Evolutionary conservation across 2,113 vertebrate species (phyloP).

Genomic region (Clarias batrachus): DNA sequence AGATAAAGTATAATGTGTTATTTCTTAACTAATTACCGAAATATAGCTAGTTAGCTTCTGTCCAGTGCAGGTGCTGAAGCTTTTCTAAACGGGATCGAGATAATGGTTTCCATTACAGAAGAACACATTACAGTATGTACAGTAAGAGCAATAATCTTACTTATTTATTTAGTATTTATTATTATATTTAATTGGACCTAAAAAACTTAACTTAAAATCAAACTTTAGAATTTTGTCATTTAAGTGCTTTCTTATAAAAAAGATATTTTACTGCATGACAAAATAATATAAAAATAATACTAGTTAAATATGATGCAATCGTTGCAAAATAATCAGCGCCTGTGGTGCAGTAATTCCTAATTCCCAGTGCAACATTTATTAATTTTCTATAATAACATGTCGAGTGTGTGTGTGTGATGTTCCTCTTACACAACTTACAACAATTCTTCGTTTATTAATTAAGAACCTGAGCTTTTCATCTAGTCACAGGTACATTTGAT

Average conservation of each 20-base stretch:
- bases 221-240: neutral
- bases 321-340: too few relatives aligned
- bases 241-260: neutral
- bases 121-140: neutral
- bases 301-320: neutral
- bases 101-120: neutral
- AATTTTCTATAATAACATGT: too few relatives aligned
- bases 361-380: too few relatives aligned
- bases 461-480: neutral
- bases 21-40: neutral
- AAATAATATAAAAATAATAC: too few relatives aligned
- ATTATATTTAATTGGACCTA: too few relatives aligned
- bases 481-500: neutral
- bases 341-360: too few relatives aligned
- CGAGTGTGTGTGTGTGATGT: neutral
- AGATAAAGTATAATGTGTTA: neutral
- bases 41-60: neutral
- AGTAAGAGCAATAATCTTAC: neutral
- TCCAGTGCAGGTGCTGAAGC: neutral
- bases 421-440: neutral
- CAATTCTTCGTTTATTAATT: too few relatives aligned
- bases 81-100: neutral
- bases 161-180: too few relatives aligned
- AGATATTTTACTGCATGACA: neutral
- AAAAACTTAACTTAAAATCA: neutral